phyloP scores from a whole-genome alignment of 2,113 vertebrate genomes.

The Telmatochromis sp. region DNA sequence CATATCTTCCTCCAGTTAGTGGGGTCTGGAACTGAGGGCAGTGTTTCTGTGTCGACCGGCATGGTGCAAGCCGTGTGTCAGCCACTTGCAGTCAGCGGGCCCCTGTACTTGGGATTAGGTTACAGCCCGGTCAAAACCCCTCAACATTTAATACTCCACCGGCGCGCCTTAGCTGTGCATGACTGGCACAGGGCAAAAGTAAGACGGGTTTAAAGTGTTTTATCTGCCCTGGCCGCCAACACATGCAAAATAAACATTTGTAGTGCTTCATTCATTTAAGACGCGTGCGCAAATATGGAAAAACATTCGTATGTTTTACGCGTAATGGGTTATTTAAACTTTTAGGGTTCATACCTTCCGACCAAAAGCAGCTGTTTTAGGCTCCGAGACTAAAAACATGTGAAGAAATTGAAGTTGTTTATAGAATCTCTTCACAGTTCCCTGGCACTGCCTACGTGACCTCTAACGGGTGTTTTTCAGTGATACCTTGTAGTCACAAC shows the following conservation, averaged over 20 bases:
- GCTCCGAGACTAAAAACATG: background rate
- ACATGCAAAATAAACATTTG: background rate
- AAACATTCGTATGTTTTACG: background rate
- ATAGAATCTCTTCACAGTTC: background rate
- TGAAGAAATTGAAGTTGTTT: background rate
- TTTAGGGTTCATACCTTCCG: background rate
- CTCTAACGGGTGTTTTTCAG: background rate
- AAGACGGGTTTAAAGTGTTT: background rate
- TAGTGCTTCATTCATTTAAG: background rate
- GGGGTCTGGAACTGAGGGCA: slow-evolving; percentile 32
- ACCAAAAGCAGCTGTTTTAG: background rate
- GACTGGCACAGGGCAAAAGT: background rate
- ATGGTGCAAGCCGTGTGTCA: slow-evolving; percentile 63
- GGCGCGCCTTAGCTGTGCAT: background rate
- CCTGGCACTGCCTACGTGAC: background rate
- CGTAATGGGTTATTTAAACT: background rate
- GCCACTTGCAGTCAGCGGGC: slow-evolving; percentile 54
- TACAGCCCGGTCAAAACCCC: slow-evolving; percentile 54
- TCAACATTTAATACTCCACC: slow-evolving; percentile 51
- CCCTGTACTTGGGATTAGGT: slow-evolving; percentile 52
- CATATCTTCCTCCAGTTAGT: slow-evolving; percentile 51
- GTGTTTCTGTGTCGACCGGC: slow-evolving; percentile 33
- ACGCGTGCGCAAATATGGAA: background rate
- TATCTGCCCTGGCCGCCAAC: background rate
- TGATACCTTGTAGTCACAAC: background rate